A percentile compares a stretch with the other conserved stretches of the same genome.
Conservation (phyloP, 2,797 vertebrate genomes). For the Helarctos malayanus region DNA sequence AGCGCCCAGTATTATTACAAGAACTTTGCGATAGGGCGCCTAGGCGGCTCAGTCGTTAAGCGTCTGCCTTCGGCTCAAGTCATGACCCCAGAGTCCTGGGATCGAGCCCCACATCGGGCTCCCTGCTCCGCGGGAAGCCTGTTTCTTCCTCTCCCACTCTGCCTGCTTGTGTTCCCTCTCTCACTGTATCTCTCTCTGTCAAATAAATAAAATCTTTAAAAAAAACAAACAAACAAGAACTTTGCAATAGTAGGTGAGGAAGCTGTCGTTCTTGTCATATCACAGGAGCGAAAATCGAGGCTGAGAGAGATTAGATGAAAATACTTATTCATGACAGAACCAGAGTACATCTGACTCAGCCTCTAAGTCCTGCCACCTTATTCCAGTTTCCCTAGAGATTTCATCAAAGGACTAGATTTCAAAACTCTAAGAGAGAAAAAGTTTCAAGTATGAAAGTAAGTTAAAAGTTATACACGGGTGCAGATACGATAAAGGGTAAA, state of each 20-base stretch:
- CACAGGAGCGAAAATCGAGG: neutral
- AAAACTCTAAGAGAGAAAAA: slow-evolving; percentile 27
- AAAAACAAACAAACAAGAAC: neutral
- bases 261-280: neutral
- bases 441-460: neutral
- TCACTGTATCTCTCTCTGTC: too few relatives aligned
- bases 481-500: neutral
- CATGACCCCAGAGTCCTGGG: too few relatives aligned
- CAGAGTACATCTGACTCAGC: neutral
- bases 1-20: neutral
- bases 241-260: neutral
- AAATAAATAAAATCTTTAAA: too few relatives aligned
- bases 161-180: too few relatives aligned
- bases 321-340: neutral
- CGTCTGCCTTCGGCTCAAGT: too few relatives aligned
- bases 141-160: too few relatives aligned
- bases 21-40: neutral
- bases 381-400: neutral
- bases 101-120: too few relatives aligned
- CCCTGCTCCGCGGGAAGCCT: too few relatives aligned
- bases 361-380: neutral
- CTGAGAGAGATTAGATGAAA: neutral
- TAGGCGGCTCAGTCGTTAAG: too few relatives aligned
- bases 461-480: neutral
- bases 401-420: slow-evolving; percentile 1